Conservation (phyloP, 1,140 invertebrate species). For the Dolichoris vasculosae region DNA sequence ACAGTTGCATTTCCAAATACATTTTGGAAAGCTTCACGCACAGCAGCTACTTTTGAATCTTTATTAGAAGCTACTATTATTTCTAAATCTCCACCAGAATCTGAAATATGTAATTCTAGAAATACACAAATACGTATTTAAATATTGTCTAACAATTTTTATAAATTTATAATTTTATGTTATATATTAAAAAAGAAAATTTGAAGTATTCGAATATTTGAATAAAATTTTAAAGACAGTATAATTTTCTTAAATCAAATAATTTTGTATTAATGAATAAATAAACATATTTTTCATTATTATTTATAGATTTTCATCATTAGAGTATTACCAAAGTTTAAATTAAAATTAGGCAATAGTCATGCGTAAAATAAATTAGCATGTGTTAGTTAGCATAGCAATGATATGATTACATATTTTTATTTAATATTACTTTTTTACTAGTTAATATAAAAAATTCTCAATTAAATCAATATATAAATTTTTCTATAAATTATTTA, state of each 20-base stretch:
- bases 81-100: slow-evolving; percentile 85
- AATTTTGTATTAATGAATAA: no score
- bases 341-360: slow-evolving; percentile 32
- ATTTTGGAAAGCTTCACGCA: slow-evolving; percentile 88
- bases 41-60: slow-evolving; percentile 83
- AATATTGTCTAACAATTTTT: slow-evolving; percentile 55
- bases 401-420: neutral
- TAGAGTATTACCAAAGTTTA: neutral
- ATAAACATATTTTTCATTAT: neutral
- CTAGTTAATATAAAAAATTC: neutral
- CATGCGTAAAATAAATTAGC: slow-evolving; percentile 32
- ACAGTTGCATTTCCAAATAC: slow-evolving; percentile 89
- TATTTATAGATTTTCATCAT: neutral
- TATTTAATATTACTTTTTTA: neutral
- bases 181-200: no score
- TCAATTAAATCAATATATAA: neutral
- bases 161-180: neutral
- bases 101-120: slow-evolving; percentile 73
- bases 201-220: no score
- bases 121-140: slow-evolving; percentile 52
- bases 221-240: neutral
- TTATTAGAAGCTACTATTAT: slow-evolving; percentile 86
- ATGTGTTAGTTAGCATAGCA: neutral
- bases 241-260: no score
- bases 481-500: no score